Base-by-base conservation (phyloP, 2,113 vertebrate species). In the Hystrix brachyura region DNA sequence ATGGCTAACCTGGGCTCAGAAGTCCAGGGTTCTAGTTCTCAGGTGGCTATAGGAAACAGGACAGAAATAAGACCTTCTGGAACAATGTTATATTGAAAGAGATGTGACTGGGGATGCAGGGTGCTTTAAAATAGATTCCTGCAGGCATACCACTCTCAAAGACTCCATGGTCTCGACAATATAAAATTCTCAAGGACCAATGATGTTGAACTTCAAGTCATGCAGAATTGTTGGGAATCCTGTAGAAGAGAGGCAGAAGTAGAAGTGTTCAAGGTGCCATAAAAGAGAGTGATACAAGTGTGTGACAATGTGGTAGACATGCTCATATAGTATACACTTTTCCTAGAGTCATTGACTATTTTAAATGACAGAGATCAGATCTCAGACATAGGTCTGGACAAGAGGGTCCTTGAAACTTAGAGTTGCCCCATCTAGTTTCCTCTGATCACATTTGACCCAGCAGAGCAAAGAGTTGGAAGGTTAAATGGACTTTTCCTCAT, bases 151-250 rank as follows among this genome's bases (percentile, higher is more conserved):
- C 53, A 51, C 67, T 90, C 3, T 91, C 65, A 57, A 59, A 80
- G 38, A 95, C 21, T 43, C 9, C 48, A 59, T 60, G 23, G 14
- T 7, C n/a, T 53, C 25, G 15, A 17, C 76, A 79, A 34, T 27
- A 23, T 57, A 43, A 78, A 67, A 23, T 11, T 80, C 21, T 67
- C 29, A 71, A 80, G 59, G n/a, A 51, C 43, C 23, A 67, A 5
- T 9, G n/a, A 34, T 67, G 38, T 27, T 78, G 55, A 94, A 64
- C 23, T 51, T 64, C 6, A 51, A 65, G 78, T 62, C 18, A 23
- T 0, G 0, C 0, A 59, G 27, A 12, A 71, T 65, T 76, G 10
- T 32, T 46, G 14, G 7, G 10, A 18, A 1, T 78, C 0, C 15
- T n/a, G 15, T 59, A 14, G 18, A 64, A 76, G 18, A 57, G 57